phyloP scores from a whole-genome alignment of 2,888 invertebrate genomes.

The Eilema depressum region DNA sequence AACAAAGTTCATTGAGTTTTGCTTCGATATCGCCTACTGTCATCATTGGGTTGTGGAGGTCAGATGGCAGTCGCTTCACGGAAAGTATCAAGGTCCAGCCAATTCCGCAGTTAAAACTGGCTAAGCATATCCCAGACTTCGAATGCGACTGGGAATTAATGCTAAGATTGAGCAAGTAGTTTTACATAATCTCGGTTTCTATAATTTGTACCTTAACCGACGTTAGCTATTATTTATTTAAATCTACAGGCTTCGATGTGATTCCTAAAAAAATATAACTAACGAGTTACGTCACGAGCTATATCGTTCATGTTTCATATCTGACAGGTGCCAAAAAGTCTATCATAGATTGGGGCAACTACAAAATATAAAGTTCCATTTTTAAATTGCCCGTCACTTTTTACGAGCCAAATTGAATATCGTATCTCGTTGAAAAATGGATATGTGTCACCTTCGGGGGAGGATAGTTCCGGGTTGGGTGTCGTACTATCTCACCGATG shows the following conservation, averaged over 20 bases:
- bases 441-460: not conserved
- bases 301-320: not conserved
- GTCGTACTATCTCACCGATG: not conserved
- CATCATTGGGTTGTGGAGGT: too few species aligned
- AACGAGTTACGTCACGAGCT: too few species aligned
- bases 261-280: too few species aligned
- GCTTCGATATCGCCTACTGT: too few species aligned
- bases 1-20: too few species aligned
- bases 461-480: not conserved
- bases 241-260: not conserved
- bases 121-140: too few species aligned
- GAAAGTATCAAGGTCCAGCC: too few species aligned
- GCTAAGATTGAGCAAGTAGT: too few species aligned
- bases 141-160: too few species aligned
- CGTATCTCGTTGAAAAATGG: slow-evolving; percentile 4
- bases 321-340: slow-evolving; percentile 1
- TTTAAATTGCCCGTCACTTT: not conserved
- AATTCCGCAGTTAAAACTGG: too few species aligned
- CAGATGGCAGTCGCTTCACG: too few species aligned
- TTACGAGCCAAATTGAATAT: slow-evolving; percentile 2
- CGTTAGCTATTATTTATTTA: not conserved
- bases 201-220: not conserved
- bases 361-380: not conserved
- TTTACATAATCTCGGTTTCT: not conserved
- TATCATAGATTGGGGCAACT: not conserved